These are phyloP conservation scores for Periophthalmus magnuspinnatus DNA, from an alignment of 2,797 vertebrate genomes.

Conservation along the genomic window DNA sequence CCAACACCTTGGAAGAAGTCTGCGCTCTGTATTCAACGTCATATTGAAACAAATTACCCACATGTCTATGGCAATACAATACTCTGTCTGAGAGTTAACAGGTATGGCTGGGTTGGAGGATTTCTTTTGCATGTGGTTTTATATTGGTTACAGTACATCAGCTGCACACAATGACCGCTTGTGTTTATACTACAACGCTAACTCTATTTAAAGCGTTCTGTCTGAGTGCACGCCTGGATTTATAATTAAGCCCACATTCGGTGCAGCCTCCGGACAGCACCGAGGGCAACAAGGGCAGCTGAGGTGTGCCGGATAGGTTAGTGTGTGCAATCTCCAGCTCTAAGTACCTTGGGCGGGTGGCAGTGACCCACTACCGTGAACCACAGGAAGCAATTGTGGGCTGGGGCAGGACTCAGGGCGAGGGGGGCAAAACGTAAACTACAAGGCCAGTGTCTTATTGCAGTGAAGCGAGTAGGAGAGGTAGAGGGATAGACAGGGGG, in stretches of 20 bases:
- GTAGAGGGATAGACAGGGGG: constrained; percentile 44
- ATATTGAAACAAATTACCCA: not conserved
- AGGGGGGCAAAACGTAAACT: constrained; percentile 64
- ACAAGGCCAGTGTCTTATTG: constrained; percentile 70
- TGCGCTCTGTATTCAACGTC: not conserved
- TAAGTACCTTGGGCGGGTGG: constrained; percentile 67
- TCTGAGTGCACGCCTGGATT: constrained; percentile 37
- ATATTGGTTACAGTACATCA: not conserved
- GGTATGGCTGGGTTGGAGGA: not conserved
- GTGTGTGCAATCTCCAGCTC: constrained; percentile 72
- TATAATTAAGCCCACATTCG: constrained; percentile 54
- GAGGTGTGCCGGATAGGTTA: constrained; percentile 37
- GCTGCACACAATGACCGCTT: constrained; percentile 14
- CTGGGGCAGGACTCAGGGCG: constrained; percentile 50
- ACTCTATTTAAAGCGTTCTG: constrained; percentile 14
- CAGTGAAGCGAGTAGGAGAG: constrained; percentile 63
- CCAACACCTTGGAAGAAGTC: not conserved
- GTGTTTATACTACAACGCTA: constrained; percentile 24
- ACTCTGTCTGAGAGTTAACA: not conserved
- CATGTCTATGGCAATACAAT: not conserved
- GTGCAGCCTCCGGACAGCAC: constrained; percentile 28
- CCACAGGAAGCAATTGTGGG: constrained; percentile 66
- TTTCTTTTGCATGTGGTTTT: not conserved
- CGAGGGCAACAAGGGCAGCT: constrained; percentile 31
- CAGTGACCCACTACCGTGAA: constrained; percentile 67